A percentile compares a stretch with the other conserved stretches of the same genome.
Evolutionary conservation across 2,113 vertebrate species (phyloP).

Genomic region (Tautogolabrus adspersus): DNA sequence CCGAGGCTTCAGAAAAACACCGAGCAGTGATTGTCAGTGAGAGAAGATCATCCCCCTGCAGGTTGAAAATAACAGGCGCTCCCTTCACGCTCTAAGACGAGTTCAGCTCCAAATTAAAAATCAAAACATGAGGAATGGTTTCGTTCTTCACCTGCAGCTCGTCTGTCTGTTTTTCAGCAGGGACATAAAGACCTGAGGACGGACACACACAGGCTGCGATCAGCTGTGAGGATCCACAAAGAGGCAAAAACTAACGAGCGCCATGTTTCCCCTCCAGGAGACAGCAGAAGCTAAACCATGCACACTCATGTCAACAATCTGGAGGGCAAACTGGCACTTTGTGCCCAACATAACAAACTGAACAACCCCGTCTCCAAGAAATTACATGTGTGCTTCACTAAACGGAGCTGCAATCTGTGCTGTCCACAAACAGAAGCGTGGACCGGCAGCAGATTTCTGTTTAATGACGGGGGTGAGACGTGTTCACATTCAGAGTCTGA

Average conservation of each 20-base stretch:
- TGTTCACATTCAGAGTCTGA: too few species aligned
- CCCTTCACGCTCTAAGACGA: too few species aligned
- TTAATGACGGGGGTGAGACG: too few species aligned
- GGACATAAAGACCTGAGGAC: slow-evolving; percentile 2
- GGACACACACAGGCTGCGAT: slow-evolving; percentile 33
- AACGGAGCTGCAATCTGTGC: neutral
- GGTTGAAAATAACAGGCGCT: too few species aligned
- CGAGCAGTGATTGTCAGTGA: too few species aligned
- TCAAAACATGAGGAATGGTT: too few species aligned
- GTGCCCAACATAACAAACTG: slow-evolving; percentile 25
- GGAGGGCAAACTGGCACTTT: slow-evolving; percentile 28
- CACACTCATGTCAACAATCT: slow-evolving; percentile 47
- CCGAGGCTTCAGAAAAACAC: too few species aligned
- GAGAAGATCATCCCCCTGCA: too few species aligned
- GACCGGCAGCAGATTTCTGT: too few species aligned
- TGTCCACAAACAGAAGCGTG: too few species aligned
- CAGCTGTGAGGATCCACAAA: slow-evolving; percentile 53
- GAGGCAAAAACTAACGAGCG: slow-evolving; percentile 38
- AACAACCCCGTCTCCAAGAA: slow-evolving; percentile 15
- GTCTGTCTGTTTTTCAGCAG: neutral
- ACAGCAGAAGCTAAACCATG: slow-evolving; percentile 42
- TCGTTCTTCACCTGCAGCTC: too few species aligned
- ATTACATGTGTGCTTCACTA: neutral
- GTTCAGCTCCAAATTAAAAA: too few species aligned
- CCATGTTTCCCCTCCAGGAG: slow-evolving; percentile 41